These are phyloP conservation scores for Pelochelys cantorii DNA, from an alignment of 2,797 vertebrate species.

Conservation along the genomic window DNA sequence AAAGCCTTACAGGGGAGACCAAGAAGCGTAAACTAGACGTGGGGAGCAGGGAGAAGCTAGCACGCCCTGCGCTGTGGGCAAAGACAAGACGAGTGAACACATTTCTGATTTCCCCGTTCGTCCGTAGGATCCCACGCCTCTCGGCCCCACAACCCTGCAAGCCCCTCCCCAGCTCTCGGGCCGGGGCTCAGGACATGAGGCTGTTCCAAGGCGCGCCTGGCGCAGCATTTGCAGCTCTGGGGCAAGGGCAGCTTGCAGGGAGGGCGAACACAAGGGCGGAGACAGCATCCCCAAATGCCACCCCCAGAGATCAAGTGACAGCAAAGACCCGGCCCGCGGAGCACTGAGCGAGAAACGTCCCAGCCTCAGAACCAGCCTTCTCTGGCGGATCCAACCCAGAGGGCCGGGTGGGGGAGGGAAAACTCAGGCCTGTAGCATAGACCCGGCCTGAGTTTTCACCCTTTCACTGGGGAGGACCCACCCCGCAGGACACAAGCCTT, in stretches of 20 bases:
- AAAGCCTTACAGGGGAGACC: neutral
- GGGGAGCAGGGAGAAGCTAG: rapidly evolving
- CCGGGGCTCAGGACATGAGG: neutral
- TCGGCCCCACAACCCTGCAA: neutral
- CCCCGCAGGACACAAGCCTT: neutral
- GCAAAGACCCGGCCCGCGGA: neutral
- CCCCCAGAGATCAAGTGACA: neutral
- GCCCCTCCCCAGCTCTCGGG: neutral
- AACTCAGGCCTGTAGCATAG: too few species aligned
- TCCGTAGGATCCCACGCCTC: neutral
- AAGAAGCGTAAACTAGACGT: neutral
- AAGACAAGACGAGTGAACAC: neutral
- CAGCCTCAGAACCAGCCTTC: neutral
- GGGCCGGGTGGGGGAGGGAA: neutral
- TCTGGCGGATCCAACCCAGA: neutral
- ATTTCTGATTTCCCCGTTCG: neutral
- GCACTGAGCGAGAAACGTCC: neutral
- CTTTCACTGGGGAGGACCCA: rapidly evolving
- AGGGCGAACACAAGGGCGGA: neutral
- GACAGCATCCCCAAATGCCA: neutral
- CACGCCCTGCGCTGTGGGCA: neutral
- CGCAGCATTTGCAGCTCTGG: neutral
- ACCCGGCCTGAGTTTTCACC: neutral
- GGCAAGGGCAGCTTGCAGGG: neutral
- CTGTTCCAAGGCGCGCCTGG: neutral